Evolutionary conservation across 2,888 invertebrate species (phyloP), one percentile per base, ranked within the genome.

Genomic region (Metopia argyrocephala): DNA sequence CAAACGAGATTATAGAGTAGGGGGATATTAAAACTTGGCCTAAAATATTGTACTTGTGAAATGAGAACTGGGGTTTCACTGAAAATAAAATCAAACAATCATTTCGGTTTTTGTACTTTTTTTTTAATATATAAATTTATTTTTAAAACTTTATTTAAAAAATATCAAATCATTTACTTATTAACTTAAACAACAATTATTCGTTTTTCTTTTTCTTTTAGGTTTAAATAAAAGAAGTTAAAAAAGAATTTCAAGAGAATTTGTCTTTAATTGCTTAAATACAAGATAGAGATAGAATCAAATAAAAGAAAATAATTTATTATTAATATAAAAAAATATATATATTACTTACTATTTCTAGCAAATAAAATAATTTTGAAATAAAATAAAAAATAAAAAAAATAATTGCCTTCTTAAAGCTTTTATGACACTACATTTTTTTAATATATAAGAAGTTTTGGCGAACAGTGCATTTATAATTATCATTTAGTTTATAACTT

Each of bases 71-170:
- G 12, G 3, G 0, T 0, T 3, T 7, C 9, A 38, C 12, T 12
- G 38, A 50, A 73, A 64, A 21, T 28, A 66, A 57, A 57, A 48
- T 23, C 45, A 21, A 28, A 4, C 9, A 46, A 54, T 61, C 64
- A 18, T 54, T 76, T 69, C 52, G 15, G 46, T 76, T 59, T 82
- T 75, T 79, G 64, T 66, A 70, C 65, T 79, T 76, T 73, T 71
- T 81, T 74, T 38, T 38, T 38, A 12, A 12, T 31, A 31, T 52
- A 59, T 52, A 54, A 81, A 68, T 45, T 80, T 78, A 5, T 46
- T 76, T 20, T 45, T 25, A 68, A 45, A 57, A 31, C 73, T 79
- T 82, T 82, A 80, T 82, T 38, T 80, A 61, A 80, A 70, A 56
- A 75, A 79, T 74, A 80, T 78, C 71, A 78, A 79, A 79, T 71